Percentiles rank a stretch among this genome's conserved stretches.
Evolutionary conservation across 2,888 invertebrate species (phyloP).

Genomic region (Cordilura impudica): DNA sequence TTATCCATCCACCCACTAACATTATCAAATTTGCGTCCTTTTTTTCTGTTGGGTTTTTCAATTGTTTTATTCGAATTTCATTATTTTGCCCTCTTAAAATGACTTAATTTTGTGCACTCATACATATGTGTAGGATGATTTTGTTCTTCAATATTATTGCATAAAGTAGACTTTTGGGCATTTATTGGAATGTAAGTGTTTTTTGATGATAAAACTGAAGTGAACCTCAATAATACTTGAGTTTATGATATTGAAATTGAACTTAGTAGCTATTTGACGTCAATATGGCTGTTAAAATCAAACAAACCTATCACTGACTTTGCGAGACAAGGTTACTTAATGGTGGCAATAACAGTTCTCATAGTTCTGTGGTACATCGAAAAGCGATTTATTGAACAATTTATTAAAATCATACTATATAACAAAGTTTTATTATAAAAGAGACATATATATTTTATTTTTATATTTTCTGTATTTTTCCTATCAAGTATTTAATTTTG

Average conservation of each 20-base stretch:
- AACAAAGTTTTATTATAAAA: too few species aligned
- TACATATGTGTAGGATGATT: slow-evolving; percentile 51
- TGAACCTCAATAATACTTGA: slow-evolving; percentile 12
- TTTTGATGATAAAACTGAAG: slow-evolving; percentile 43
- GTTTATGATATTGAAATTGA: slow-evolving; percentile 3
- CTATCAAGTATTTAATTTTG: too few species aligned
- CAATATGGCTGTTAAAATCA: not conserved
- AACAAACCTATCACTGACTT: not conserved
- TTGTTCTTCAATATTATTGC: slow-evolving; percentile 20
- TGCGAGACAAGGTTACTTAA: not conserved
- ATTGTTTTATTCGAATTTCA: slow-evolving; percentile 40
- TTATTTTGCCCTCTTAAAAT: slow-evolving; percentile 43
- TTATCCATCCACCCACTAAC: slow-evolving; percentile 1
- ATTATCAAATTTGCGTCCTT: slow-evolving; percentile 16
- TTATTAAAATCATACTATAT: too few species aligned
- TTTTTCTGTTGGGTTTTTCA: not conserved
- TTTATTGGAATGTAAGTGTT: slow-evolving; percentile 40
- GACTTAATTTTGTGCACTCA: slow-evolving; percentile 55
- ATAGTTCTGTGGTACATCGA: too few species aligned
- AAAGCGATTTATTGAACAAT: too few species aligned
- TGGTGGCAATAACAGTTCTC: too few species aligned
- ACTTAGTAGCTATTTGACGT: slow-evolving; percentile 14
- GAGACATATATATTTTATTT: too few species aligned
- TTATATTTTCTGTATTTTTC: too few species aligned
- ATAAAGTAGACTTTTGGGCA: slow-evolving; percentile 23